Percentiles rank a stretch among this genome's conserved stretches.
Conservation (phyloP, 2,797 vertebrate species). For the Antennarius maculatus region DNA sequence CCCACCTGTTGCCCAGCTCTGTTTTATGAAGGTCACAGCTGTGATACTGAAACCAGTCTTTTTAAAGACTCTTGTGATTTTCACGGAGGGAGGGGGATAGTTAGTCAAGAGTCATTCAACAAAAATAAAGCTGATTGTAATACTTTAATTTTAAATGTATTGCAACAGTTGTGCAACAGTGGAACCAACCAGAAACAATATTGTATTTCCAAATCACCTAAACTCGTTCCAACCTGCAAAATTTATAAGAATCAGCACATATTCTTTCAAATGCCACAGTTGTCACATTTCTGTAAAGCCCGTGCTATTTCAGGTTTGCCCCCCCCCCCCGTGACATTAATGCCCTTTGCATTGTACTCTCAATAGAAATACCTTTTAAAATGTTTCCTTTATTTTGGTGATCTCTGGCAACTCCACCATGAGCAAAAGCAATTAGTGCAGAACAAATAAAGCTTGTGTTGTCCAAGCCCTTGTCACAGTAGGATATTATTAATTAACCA, state of each 20-base stretch:
- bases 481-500: constrained; percentile 30
- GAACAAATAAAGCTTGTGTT: neutral
- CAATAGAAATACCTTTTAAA: neutral
- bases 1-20: constrained; percentile 79
- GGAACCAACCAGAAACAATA: neutral
- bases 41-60: constrained; percentile 81
- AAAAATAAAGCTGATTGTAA: constrained; percentile 55
- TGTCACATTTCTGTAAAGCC: constrained; percentile 37
- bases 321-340: constrained; percentile 1
- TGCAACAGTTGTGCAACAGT: constrained; percentile 8
- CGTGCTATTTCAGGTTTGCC: constrained; percentile 20
- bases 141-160: constrained; percentile 38
- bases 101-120: constrained; percentile 67
- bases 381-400: neutral
- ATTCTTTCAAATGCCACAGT: constrained; percentile 30
- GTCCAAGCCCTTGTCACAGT: neutral
- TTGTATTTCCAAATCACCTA: constrained; percentile 1
- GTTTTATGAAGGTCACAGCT: constrained; percentile 84
- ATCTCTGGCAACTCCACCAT: neutral
- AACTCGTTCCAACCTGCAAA: neutral
- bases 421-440: neutral
- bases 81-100: constrained; percentile 6
- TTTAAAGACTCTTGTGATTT: constrained; percentile 73
- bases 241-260: constrained; percentile 6
- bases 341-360: neutral